Base-by-base conservation (phyloP, 2,797 vertebrate species). In the Phyllotis vaccarum region DNA sequence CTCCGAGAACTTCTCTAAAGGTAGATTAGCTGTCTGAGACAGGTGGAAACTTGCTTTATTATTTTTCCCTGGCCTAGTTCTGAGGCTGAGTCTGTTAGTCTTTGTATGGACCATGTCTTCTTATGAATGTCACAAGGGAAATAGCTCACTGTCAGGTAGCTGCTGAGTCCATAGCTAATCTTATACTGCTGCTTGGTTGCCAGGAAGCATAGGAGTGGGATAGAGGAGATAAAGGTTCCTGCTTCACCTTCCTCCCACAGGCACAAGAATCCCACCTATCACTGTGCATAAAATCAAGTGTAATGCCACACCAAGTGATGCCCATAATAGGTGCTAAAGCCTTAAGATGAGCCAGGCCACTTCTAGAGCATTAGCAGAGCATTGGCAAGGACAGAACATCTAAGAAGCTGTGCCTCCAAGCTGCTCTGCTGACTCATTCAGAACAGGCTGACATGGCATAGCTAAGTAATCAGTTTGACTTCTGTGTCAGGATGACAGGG, bases 181-280 rank as follows among this genome's bases (percentile, higher is more conserved):
- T 93, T 93, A 52, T 31, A 94, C 21, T 79, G 37, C 19, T 93
- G 87, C 83, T 31, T 76, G 46, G 52, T 21, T 85, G 37, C 70
- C 22, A 34, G 66, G 66, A 94, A 89, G 54, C 70, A 60, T 2
- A 0, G 22, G 13, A n/a, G 5, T 6, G 17, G 11, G 29, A 2
- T 10, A n/a, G 8, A 62, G 40, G 0, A 31, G 31, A 76, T 2
- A 56, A 19, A 40, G 62, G 72, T 43, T 66, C 54, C 74, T 29
- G 66, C 22, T 60, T 81, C 40, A 34, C 46, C n/a, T 43, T 93
- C 74, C 52, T 94, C 58, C 83, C 34, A 37, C 0, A 0, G 40
- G 68, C 66, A 70, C 56, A 58, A 94, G 11, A 37, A 76, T 91
- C 72, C 79, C 21, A 16, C 37, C 37, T n/a, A 40, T 40, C 0